These are phyloP conservation scores for Chiloscyllium punctatum DNA, from an alignment of 2,797 vertebrate species.

Conservation along the genomic window DNA sequence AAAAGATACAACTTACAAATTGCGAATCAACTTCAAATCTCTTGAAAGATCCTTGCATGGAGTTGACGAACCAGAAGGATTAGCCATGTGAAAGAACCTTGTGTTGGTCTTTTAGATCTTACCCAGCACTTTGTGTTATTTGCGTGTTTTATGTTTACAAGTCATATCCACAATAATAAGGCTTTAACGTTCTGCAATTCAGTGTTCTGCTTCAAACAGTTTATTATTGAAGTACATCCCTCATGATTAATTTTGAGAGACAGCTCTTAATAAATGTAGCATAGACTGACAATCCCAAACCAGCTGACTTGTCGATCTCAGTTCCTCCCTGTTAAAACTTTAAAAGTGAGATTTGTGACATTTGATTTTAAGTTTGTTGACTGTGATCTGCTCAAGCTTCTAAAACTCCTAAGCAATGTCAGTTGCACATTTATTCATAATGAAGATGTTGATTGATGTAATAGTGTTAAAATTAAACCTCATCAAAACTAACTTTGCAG, in stretches of 20 bases:
- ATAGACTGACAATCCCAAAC: neutral
- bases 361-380: too few species aligned
- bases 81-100: neutral
- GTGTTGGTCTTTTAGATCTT: neutral
- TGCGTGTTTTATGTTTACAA: neutral
- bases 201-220: conserved; percentile 19
- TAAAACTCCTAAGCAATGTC: neutral
- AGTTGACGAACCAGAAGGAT: neutral
- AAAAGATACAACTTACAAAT: neutral
- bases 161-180: neutral
- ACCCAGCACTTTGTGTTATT: neutral
- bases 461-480: neutral
- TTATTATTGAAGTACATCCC: conserved; percentile 5
- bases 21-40: neutral
- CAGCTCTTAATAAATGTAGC: neutral
- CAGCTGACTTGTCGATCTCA: neutral
- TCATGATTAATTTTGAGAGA: neutral
- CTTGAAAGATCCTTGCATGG: neutral
- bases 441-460: neutral
- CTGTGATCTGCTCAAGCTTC: neutral
- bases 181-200: neutral
- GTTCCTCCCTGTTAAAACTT: neutral
- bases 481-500: neutral
- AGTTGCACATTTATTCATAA: neutral
- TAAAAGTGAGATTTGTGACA: neutral